A percentile compares a stretch with the other conserved stretches of the same genome.
Conservation (phyloP, 2,888 invertebrate species). For the Caenorhabditis sp. region DNA sequence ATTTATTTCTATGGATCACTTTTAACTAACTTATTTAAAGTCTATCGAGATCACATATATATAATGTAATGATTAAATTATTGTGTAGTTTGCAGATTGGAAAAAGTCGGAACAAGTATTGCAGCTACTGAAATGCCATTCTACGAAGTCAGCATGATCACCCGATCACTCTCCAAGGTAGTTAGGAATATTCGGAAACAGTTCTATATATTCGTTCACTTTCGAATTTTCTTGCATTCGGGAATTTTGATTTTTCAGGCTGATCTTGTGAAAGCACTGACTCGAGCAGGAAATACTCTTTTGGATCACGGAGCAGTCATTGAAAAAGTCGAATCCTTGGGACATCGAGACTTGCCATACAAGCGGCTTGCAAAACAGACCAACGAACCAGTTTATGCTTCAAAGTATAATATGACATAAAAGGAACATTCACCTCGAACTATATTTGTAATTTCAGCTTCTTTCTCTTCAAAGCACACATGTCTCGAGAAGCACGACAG, state of each 20-base stretch:
- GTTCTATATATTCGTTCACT: background rate
- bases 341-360: slow-evolving; percentile 80
- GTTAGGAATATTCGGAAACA: no score
- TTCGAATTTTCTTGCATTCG: background rate
- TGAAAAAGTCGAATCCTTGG: slow-evolving; percentile 78
- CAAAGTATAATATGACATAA: slow-evolving; percentile 69
- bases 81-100: no score
- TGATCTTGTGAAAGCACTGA: slow-evolving; percentile 77
- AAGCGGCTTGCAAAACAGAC: slow-evolving; percentile 78
- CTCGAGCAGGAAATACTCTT: slow-evolving; percentile 77
- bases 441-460: slow-evolving; percentile 64
- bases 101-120: no score
- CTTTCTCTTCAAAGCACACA: slow-evolving; percentile 77
- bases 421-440: background rate
- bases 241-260: slow-evolving; percentile 61
- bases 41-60: no score
- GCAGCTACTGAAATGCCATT: slow-evolving; percentile 74
- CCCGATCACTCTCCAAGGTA: slow-evolving; percentile 80
- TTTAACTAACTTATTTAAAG: no score
- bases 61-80: no score
- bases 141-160: slow-evolving; percentile 80
- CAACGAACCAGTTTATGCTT: slow-evolving; percentile 78
- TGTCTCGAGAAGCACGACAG: slow-evolving; percentile 74
- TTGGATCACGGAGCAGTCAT: slow-evolving; percentile 82
- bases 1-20: no score